Conservation (phyloP, 2,888 invertebrate species). For the Dicyrtomina minuta region DNA sequence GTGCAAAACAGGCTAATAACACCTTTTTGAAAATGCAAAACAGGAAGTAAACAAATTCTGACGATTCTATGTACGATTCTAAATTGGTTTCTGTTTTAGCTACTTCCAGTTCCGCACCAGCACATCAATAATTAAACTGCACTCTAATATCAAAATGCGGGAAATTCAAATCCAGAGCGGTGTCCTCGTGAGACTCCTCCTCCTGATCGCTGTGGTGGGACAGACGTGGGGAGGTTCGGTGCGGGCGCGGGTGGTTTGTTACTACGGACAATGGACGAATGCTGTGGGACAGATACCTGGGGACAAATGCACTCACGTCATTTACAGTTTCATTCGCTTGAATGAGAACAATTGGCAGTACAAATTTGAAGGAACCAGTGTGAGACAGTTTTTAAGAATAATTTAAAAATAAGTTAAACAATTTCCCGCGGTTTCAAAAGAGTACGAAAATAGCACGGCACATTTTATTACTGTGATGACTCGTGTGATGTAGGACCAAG, state of each 20-base stretch:
- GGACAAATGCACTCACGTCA: slow-evolving; percentile 53
- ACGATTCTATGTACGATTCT: no score
- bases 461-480: not conserved
- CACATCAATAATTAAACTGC: no score
- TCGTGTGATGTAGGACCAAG: slow-evolving; percentile 9
- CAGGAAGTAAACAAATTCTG: no score
- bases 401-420: no score
- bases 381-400: slow-evolving; percentile 26
- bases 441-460: not conserved
- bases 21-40: no score
- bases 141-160: no score
- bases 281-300: slow-evolving; percentile 52
- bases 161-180: no score
- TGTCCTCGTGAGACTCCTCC: no score
- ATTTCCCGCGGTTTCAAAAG: not conserved
- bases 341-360: slow-evolving; percentile 54
- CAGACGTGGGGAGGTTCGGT: slow-evolving; percentile 13
- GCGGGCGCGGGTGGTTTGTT: slow-evolving; percentile 15
- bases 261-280: slow-evolving; percentile 35
- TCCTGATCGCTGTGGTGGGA: no score
- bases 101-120: no score
- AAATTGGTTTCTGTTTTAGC: no score
- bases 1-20: no score
- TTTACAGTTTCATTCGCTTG: slow-evolving; percentile 53
- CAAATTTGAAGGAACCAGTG: slow-evolving; percentile 44